These are phyloP conservation scores for Pseudoatta argentina DNA, from an alignment of 1,140 invertebrate species.

Conservation along the genomic window DNA sequence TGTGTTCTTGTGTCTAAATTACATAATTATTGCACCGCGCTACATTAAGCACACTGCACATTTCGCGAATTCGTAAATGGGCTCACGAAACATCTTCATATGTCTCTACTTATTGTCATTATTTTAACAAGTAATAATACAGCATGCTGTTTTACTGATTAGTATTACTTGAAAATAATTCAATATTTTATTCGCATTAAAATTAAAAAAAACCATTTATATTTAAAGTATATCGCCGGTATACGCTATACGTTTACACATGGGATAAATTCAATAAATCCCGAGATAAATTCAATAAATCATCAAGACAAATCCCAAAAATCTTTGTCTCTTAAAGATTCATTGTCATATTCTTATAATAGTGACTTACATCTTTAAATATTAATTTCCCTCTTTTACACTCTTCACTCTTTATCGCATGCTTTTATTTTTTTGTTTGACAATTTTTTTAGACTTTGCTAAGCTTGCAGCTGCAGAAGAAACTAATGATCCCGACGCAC, in stretches of 20 bases:
- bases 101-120: conserved; percentile 48
- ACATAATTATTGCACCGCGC: conserved; percentile 17
- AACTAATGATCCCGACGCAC: conserved; percentile 78
- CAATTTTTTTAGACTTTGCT: conserved; percentile 86
- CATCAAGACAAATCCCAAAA: conserved; percentile 10
- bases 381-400: conserved; percentile 63
- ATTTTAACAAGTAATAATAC: conserved; percentile 23
- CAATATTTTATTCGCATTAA: conserved; percentile 14
- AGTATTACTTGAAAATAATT: conserved; percentile 21
- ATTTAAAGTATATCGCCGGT: conserved; percentile 19
- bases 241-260: conserved; percentile 2
- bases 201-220: conserved; percentile 8
- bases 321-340: conserved; percentile 12
- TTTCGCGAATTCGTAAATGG: conserved; percentile 4
- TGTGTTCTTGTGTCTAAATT: conserved; percentile 47
- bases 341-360: conserved; percentile 31
- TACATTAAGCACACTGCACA: conserved; percentile 42
- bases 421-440: conserved; percentile 84
- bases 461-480: conserved; percentile 84
- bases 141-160: conserved; percentile 59
- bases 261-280: conserved; percentile 27
- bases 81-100: conserved; percentile 50
- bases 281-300: conserved; percentile 23
- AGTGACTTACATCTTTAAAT: conserved; percentile 47
- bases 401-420: conserved; percentile 80